A percentile compares a stretch with the other conserved stretches of the same genome.
Conservation (phyloP, 2,113 vertebrate genomes). For the Bostrychus sinensis region DNA sequence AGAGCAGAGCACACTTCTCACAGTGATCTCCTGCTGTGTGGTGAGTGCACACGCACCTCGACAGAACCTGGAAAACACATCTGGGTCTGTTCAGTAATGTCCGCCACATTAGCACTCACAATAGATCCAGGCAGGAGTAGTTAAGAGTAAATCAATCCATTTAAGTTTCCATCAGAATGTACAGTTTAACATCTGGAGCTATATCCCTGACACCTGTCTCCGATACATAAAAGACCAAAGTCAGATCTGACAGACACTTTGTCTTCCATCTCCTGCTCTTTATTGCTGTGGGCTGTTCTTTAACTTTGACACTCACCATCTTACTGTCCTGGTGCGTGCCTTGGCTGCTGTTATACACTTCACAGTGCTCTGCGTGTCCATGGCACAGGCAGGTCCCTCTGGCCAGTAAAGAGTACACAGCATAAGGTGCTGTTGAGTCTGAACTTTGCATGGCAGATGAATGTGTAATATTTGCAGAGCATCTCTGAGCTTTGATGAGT, state of each 20-base stretch:
- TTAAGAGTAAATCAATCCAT: constrained; percentile 21
- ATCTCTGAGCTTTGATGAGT: constrained; percentile 84
- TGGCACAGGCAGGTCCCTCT: constrained; percentile 89
- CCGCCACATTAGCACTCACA: constrained; percentile 31
- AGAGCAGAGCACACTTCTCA: constrained; percentile 83
- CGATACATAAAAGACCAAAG: background rate
- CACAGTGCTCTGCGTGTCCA: constrained; percentile 87
- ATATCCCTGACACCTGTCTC: constrained; percentile 21
- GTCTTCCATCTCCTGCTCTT: background rate
- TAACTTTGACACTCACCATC: constrained; percentile 58
- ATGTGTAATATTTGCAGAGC: constrained; percentile 46
- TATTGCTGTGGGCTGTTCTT: background rate
- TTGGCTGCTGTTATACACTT: constrained; percentile 61
- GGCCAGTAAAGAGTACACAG: constrained; percentile 86
- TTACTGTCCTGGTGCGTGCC: constrained; percentile 28
- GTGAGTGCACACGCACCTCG: constrained; percentile 85
- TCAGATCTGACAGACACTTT: background rate
- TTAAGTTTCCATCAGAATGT: too few species aligned
- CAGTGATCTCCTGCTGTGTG: constrained; percentile 89
- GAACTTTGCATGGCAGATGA: constrained; percentile 64
- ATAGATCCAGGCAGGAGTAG: constrained; percentile 23
- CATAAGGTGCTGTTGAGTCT: constrained; percentile 76
- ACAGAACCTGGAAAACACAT: constrained; percentile 79
- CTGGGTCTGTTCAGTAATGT: constrained; percentile 33
- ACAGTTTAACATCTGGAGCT: constrained; percentile 20